Base-by-base conservation (phyloP, 2,888 invertebrate genomes). In the Metellina segmentata region DNA sequence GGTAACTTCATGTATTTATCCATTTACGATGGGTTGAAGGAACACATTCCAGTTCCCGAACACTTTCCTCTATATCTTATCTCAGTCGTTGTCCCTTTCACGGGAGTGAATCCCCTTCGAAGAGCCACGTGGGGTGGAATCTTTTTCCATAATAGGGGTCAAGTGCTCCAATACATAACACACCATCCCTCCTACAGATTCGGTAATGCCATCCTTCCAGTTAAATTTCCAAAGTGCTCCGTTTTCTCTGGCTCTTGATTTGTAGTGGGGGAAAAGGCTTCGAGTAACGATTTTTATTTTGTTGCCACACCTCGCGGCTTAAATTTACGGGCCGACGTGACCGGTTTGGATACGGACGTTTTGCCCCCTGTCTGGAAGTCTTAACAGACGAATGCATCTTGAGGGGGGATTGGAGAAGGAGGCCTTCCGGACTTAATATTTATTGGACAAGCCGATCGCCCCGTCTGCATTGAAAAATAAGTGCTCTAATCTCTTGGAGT, bases 241-340 rank as follows among this genome's bases (percentile, higher is more conserved):
- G n/a, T 34, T 74, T 74, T 48, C 16, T 4, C 34, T 34, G 34
- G 20, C 20, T 9, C 70, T 71, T 71, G 82, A 82, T 71, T 82
- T 82, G 82, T 71, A 71, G n/a, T 7, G 71, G 53, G 34, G 16
- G 48, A 20, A 20, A n/a, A 61, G 53, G 79, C 19, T 61, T 61
- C 61, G 61, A 61, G 16, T 61, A 61, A 61, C 61, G 61, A 48
- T 81, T 49, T 70, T 79, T 48, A 34, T 34, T 34, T 34, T 34
- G 34, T 34, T 34, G 34, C 34, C 34, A 69, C 70, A 19, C 49
- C 70, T n/a, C 70, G 52, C 74, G 7, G 74, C 75, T 52, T 74
- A 78, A 72, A 85, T 85, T 85, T 85, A 85, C 74, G 34, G 75
- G 16, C 53, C 7, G 61, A 85, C 83, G 83, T 74, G 83, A 85